Evolutionary conservation across 2,797 vertebrate genomes (phyloP), one percentile per base, ranked within the genome.

Genomic region (Etheostoma perlongum): DNA sequence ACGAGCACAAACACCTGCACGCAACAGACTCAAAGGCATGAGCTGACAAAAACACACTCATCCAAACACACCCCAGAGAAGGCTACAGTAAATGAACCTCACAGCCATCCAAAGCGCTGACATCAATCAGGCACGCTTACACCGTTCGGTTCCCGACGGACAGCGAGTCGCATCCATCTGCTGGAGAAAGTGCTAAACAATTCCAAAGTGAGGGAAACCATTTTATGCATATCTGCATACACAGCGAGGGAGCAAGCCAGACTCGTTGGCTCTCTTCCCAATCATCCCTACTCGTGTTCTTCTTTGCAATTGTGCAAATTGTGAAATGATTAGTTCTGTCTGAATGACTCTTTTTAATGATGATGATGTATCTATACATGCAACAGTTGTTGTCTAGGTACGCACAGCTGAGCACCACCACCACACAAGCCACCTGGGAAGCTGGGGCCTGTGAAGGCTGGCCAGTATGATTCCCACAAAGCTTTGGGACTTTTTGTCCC

Each of bases 51-150:
- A 76, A 76, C 13, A 14, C 84, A 79, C 47, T 10, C 76, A 73
- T 76, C 81, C 85, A 78, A 83, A 93, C 80, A 68, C 72, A 72
- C 83, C 75, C 88, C 52, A 42, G 85, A 91, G 90, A 85, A 76
- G 82, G 81, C 85, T 74, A 85, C 85, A 84, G 87, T 88, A 93
- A 93, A 93, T 92, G 91, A 91, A 92, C 79, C 86, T 91, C 88
- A 42, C 81, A 90, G 86, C 74, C 87, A 19, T 91, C 89, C 85
- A 90, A 90, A 91, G 83, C 54, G 64, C 87, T 85, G 85, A 91
- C 91, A 93, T 93, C 92, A 91, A 92, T 92, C 93, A 92, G 78
- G 77, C 89, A 87, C 66, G 79, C 89, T 87, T 74, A 82, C 81
- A 72, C 78, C 64, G 73, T 78, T 83, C 4, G 18, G 76, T 79